Conservation (phyloP, 2,113 vertebrate genomes). For the Dasyurus viverrinus region DNA sequence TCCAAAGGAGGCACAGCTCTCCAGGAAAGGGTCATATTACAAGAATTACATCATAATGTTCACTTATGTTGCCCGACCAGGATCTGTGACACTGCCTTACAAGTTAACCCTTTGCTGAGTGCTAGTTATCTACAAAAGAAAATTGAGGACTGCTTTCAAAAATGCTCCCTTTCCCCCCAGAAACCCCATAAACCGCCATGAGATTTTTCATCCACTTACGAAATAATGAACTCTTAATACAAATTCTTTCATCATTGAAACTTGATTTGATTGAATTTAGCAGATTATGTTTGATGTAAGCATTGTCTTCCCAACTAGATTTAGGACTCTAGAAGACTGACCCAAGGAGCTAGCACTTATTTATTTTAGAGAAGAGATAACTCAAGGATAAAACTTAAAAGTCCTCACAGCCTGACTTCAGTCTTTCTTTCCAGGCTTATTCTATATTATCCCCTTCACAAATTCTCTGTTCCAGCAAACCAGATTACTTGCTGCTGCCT, state of each 20-base stretch:
- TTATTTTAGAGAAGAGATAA: neutral
- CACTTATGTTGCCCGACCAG: constrained; percentile 43
- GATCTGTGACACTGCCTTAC: constrained; percentile 15
- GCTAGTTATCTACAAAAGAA: constrained; percentile 8
- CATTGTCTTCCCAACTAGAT: neutral
- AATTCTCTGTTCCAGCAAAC: neutral
- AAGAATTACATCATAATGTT: constrained; percentile 51
- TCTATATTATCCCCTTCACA: neutral
- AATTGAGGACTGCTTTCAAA: neutral
- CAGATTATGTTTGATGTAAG: neutral
- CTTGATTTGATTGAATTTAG: neutral
- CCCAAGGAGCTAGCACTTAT: neutral
- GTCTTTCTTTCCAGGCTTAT: neutral
- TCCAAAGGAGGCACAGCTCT: neutral
- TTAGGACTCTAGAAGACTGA: neutral
- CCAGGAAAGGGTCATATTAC: constrained; percentile 50
- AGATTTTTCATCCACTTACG: neutral
- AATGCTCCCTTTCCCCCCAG: neutral
- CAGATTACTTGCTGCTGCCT: neutral
- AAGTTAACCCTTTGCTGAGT: constrained; percentile 55
- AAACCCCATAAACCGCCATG: constrained; percentile 23
- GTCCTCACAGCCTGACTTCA: neutral
- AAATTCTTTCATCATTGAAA: neutral
- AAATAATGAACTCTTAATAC: neutral
- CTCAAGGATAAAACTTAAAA: neutral